Evolutionary conservation across 2,113 vertebrate genomes (phyloP), one percentile per base, ranked within the genome.

Genomic region (Solea solea): DNA sequence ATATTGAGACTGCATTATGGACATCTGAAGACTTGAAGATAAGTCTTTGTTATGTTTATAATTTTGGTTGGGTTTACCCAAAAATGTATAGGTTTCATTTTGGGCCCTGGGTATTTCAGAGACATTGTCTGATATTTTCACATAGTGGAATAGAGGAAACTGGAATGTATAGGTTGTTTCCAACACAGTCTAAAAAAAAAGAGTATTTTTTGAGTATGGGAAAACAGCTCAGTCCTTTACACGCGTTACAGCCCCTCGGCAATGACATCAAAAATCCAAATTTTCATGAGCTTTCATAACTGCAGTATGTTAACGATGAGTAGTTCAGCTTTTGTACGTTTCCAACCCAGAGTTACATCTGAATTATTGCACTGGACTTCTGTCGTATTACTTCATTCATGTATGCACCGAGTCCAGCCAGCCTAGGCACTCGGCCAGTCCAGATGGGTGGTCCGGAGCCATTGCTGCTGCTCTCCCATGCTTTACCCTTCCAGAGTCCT

Each of bases 381-480:
- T 70, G 45, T 62, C 57, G 76, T 64, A 55, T 66, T 72, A 68
- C 80, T 76, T 85, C 72, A 78, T 48, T 68, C 70, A 80, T 74
- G 69, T 70, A 40, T 65, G 64, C 53, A 71, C 67, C 60, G 63
- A 71, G 57, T 82, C 73, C 60, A 84, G 74, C 64, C 46, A 67
- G 78, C 60, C 74, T 73, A 75, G 86, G 89, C 80, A 3, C 72
- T 67, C 46, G 61, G 90, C 81, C 89, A 90, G 57, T 74, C 85
- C 59, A 74, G 59, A 83, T 93, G 91, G 91, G 92, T 93, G 92
- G 92, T 92, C 91, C 71, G 62, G 45, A 70, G 71, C 58, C 44
- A 78, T 85, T 86, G 72, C 64, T 9, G 54, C 64, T 63, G 60
- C 69, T 61, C 61, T 72, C 64, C 40, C 76, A 74, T 57, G 68